Evolutionary conservation across 2,797 vertebrate species (phyloP).

Genomic region (Uromys caudimaculatus): DNA sequence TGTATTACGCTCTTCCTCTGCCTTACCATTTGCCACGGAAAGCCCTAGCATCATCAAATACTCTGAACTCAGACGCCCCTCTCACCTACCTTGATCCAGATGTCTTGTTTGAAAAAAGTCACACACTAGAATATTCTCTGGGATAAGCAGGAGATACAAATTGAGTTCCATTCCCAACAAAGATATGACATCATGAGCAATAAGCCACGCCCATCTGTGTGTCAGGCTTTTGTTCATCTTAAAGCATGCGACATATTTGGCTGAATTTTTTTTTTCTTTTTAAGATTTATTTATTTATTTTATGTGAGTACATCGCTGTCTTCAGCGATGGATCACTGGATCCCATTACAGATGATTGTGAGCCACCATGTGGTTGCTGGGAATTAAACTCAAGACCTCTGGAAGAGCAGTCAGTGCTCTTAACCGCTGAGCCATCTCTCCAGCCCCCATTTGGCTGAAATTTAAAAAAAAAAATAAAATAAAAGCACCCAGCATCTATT

Average conservation of each 20-base stretch:
- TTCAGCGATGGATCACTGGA: no score
- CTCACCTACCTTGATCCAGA: not conserved
- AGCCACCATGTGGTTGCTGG: no score
- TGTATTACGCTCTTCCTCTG: not conserved
- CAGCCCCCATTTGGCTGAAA: not conserved
- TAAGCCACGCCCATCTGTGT: not conserved
- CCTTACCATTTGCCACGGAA: not conserved
- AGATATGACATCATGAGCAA: not conserved
- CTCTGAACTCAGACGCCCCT: not conserved
- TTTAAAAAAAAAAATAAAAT: not conserved
- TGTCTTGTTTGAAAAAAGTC: conserved; percentile 20
- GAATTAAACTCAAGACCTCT: no score
- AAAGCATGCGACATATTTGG: not conserved
- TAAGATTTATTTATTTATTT: no score
- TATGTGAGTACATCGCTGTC: no score
- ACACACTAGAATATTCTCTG: not conserved
- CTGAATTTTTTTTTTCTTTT: no score
- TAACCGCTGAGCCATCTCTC: no score
- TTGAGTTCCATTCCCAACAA: not conserved
- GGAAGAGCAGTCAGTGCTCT: no score
- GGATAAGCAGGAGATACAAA: not conserved
- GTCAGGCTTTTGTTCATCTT: conserved; percentile 2
- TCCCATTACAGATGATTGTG: no score
- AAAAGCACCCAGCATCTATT: not conserved
- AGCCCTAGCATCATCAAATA: not conserved